A percentile compares a stretch with the other conserved stretches of the same genome.
These are phyloP conservation scores for Lepilemur ruficaudatus DNA, from an alignment of 2,797 vertebrate genomes.

Conservation along the genomic window DNA sequence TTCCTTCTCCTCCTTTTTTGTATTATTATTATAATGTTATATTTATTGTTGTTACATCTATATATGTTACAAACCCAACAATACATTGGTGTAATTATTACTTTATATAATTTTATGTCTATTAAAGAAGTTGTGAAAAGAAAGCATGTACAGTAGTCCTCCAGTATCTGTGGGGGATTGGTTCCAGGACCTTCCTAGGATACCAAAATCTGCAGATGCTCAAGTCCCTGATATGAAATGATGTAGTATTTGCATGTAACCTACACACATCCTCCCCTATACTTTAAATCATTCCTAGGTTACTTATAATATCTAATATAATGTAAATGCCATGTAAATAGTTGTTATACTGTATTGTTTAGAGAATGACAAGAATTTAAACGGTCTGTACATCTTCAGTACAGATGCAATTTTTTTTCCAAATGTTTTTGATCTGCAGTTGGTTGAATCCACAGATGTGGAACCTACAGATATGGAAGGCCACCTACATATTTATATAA, in stretches of 20 bases:
- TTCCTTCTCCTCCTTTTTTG: neutral
- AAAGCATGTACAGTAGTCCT: neutral
- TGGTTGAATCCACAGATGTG: neutral
- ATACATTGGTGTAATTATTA: neutral
- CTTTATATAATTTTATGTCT: constrained; percentile 1
- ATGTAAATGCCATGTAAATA: neutral
- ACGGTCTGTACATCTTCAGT: neutral
- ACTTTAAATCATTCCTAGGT: neutral
- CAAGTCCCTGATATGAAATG: neutral
- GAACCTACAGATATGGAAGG: neutral
- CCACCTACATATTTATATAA: neutral
- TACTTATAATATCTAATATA: neutral
- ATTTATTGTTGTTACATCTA: neutral
- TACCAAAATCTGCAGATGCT: neutral
- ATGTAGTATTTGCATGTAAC: neutral
- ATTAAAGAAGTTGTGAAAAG: neutral
- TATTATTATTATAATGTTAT: neutral
- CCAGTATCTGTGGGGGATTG: neutral
- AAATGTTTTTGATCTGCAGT: neutral
- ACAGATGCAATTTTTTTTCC: neutral
- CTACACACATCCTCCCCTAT: neutral
- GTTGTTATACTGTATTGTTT: neutral
- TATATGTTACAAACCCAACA: neutral
- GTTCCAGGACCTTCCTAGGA: neutral
- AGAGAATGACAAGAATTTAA: neutral